Conservation (phyloP, 2,113 vertebrate genomes). For the Silurus asotus region DNA sequence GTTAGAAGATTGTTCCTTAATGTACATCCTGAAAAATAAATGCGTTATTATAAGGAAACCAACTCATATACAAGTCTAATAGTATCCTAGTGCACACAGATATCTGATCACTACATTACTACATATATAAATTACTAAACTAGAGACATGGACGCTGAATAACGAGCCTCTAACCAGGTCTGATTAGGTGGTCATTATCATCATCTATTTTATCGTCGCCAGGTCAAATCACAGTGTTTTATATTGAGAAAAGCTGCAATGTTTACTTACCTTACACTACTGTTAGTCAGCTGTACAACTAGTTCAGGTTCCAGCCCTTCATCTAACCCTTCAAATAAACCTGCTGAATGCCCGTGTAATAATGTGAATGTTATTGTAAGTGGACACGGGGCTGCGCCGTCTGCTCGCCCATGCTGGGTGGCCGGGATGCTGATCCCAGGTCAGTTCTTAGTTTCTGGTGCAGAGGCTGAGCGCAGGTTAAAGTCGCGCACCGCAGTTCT, state of each 20-base stretch:
- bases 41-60: neutral
- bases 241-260: neutral
- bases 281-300: too few relatives aligned
- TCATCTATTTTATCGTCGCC: neutral
- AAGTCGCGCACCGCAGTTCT: neutral
- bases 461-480: neutral
- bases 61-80: too few relatives aligned
- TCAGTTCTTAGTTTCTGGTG: neutral
- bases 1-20: neutral
- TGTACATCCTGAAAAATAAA: neutral
- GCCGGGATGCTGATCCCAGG: neutral
- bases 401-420: neutral
- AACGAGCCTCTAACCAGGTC: neutral
- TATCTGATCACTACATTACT: neutral
- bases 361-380: neutral
- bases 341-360: neutral
- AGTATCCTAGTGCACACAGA: too few relatives aligned
- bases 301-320: neutral
- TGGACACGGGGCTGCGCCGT: neutral
- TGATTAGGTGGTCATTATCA: neutral
- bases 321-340: neutral
- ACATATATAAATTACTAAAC: neutral
- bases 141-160: neutral
- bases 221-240: neutral
- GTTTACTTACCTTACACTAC: slow-evolving; percentile 13